phyloP scores from a whole-genome alignment of 1,140 invertebrate species.

The Drosophila nebulosa region DNA sequence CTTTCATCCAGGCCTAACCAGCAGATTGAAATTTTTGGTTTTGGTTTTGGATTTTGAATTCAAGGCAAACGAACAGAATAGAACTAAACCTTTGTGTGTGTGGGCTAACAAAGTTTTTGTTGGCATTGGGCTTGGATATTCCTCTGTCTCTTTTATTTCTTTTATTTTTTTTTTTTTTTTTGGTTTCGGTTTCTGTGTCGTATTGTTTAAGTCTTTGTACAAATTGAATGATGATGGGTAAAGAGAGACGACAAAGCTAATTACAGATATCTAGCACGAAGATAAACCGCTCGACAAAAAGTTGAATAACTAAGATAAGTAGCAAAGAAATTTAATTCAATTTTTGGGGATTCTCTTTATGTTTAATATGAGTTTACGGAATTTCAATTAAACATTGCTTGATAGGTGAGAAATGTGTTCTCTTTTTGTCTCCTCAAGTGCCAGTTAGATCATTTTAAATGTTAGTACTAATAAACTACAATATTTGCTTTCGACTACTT shows the following conservation, averaged over 20 bases:
- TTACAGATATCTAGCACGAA: slow-evolving; percentile 31
- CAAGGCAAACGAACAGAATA: slow-evolving; percentile 40
- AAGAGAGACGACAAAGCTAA: slow-evolving; percentile 35
- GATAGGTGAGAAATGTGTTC: too few relatives aligned
- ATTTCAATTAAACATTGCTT: too few relatives aligned
- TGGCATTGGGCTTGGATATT: slow-evolving; percentile 44
- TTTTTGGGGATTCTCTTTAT: background rate
- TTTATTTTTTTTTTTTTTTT: slow-evolving; percentile 18
- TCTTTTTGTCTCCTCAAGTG: too few relatives aligned
- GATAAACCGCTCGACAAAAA: background rate
- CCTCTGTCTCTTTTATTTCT: background rate
- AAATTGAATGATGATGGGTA: slow-evolving; percentile 36
- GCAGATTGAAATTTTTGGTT: slow-evolving; percentile 55
- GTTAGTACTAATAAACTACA: too few relatives aligned
- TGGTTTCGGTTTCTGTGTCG: slow-evolving; percentile 24
- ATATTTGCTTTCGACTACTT: too few relatives aligned
- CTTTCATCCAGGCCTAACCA: slow-evolving; percentile 38
- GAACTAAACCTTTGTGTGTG: slow-evolving; percentile 18
- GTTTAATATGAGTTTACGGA: too few relatives aligned
- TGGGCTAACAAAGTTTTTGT: slow-evolving; percentile 67
- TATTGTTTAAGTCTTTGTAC: slow-evolving; percentile 20
- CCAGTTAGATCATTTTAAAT: too few relatives aligned
- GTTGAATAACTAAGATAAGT: background rate
- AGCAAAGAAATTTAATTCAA: background rate
- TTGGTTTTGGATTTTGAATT: slow-evolving; percentile 26